Evolutionary conservation across 2,888 invertebrate genomes (phyloP).

Genomic region (Noctua janthe): DNA sequence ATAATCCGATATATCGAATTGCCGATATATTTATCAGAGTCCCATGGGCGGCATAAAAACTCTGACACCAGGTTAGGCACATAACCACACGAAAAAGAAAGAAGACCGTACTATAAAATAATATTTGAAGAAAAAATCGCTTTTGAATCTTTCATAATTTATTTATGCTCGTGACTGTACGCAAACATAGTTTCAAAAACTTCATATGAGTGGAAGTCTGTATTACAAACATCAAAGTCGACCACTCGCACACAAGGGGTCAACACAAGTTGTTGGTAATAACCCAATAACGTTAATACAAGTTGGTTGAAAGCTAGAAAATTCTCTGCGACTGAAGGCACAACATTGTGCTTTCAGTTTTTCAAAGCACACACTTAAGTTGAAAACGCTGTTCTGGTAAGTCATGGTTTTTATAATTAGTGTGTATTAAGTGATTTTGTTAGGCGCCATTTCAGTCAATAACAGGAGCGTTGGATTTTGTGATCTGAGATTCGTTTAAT

Average conservation of each 20-base stretch:
- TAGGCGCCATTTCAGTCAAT: background rate
- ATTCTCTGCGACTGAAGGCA: background rate
- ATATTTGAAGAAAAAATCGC: too few relatives aligned
- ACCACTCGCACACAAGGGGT: background rate
- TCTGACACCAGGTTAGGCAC: too few relatives aligned
- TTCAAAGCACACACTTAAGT: background rate
- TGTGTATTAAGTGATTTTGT: background rate
- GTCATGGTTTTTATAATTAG: background rate
- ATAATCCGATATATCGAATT: too few relatives aligned
- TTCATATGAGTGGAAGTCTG: background rate
- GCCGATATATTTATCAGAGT: too few relatives aligned
- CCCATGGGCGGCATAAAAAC: too few relatives aligned
- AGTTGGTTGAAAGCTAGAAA: background rate
- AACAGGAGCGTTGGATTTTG: background rate
- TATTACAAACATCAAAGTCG: background rate
- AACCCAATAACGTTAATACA: background rate
- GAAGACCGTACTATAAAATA: too few relatives aligned
- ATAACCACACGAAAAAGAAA: too few relatives aligned
- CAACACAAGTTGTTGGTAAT: background rate
- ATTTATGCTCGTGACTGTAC: too few relatives aligned
- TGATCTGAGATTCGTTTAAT: background rate
- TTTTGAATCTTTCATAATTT: too few relatives aligned
- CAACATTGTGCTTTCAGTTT: background rate
- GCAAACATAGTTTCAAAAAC: background rate
- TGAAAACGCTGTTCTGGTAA: background rate